Evolutionary conservation across 2,113 vertebrate species (phyloP).

Genomic region (Pomatostomus ruficeps): DNA sequence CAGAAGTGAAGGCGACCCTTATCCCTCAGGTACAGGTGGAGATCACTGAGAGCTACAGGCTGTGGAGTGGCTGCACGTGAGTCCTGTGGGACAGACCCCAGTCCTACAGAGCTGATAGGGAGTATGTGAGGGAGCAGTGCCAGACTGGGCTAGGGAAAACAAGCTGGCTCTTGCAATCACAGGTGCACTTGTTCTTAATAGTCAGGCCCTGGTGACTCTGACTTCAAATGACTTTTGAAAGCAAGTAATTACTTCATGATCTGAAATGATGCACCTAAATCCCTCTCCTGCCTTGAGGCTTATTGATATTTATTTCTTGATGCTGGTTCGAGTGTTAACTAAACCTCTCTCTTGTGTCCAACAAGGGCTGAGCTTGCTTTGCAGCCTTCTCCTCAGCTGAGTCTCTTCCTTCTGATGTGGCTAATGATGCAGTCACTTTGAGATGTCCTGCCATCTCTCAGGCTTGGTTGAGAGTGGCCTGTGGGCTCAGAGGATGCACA

Average conservation of each 20-base stretch:
- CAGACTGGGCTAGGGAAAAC: background rate
- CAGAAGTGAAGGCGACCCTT: background rate
- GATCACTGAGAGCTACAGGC: background rate
- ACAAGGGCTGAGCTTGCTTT: background rate
- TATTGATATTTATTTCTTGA: background rate
- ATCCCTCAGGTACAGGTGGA: background rate
- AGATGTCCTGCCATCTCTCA: background rate
- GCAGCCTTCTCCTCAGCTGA: background rate
- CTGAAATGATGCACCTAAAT: background rate
- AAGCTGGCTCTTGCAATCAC: background rate
- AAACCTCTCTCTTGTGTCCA: background rate
- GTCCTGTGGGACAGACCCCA: background rate
- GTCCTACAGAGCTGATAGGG: background rate
- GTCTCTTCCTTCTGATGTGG: background rate
- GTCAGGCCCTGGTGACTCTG: background rate
- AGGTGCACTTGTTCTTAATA: rapidly evolving
- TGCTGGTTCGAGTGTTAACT: background rate
- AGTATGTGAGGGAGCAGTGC: background rate
- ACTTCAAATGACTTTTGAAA: background rate
- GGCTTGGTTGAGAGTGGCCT: background rate
- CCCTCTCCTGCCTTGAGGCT: background rate
- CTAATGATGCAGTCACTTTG: background rate
- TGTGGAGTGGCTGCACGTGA: background rate
- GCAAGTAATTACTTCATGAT: background rate
- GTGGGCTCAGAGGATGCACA: background rate